Percentiles rank a stretch among this genome's conserved stretches.
phyloP scores from a whole-genome alignment of 2,113 vertebrate genomes.

The Charina bottae region DNA sequence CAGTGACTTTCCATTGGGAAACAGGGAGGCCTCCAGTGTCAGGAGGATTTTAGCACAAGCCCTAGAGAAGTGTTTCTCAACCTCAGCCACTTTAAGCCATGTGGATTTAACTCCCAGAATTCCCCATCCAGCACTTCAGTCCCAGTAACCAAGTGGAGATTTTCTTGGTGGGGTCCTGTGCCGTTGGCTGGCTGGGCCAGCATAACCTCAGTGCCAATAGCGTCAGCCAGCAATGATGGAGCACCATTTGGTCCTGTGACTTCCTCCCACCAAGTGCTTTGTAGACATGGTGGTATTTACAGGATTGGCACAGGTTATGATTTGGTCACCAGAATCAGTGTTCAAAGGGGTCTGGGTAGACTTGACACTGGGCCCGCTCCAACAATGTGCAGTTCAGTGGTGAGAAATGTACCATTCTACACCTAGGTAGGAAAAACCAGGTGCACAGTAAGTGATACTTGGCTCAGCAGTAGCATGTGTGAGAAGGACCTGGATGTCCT shows the following conservation, averaged over 20 bases:
- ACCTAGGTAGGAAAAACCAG: not conserved
- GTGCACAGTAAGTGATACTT: not conserved
- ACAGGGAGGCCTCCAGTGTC: not conserved
- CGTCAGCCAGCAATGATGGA: not conserved
- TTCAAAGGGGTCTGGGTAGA: not conserved
- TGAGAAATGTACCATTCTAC: not conserved
- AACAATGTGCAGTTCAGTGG: not conserved
- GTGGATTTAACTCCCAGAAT: too few species aligned
- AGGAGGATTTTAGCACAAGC: not conserved
- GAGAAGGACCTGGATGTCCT: not conserved
- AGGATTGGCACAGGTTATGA: not conserved
- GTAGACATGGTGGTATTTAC: not conserved
- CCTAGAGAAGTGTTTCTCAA: too few species aligned
- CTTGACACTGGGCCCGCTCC: not conserved
- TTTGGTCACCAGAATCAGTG: not conserved
- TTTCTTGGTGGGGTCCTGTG: not conserved
- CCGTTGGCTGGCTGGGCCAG: not conserved
- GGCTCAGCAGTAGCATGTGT: not conserved
- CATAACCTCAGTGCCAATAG: not conserved
- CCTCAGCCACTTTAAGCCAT: too few species aligned
- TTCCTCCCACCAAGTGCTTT: not conserved
- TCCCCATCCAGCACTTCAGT: not conserved
- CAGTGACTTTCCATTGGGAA: not conserved
- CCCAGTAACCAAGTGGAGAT: not conserved
- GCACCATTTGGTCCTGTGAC: not conserved